Evolutionary conservation across 2,888 invertebrate genomes (phyloP).

Genomic region (Ophion ventricosus): DNA sequence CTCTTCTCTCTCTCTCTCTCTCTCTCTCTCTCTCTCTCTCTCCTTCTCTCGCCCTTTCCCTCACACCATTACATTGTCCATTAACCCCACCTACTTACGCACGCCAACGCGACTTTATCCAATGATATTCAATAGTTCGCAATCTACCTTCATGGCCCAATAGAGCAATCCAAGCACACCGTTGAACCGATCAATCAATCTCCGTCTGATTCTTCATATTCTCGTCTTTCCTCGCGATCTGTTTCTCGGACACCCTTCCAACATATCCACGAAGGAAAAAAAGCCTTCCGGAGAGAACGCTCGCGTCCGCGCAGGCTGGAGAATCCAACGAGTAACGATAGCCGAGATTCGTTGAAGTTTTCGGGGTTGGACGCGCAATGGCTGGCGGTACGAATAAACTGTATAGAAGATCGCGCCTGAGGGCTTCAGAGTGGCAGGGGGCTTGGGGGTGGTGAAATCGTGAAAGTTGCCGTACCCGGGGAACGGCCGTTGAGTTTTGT

Average conservation of each 20-base stretch:
- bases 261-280: neutral
- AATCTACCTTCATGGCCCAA: neutral
- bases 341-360: slow-evolving; percentile 55
- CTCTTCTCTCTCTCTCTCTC: too few relatives aligned
- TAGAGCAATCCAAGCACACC: too few relatives aligned
- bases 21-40: too few relatives aligned
- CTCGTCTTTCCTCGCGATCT: neutral
- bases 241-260: neutral
- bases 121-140: neutral
- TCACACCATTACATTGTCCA: too few relatives aligned
- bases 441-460: slow-evolving; percentile 70
- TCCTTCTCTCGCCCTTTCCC: too few relatives aligned
- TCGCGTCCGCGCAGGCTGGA: neutral
- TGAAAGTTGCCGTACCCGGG: slow-evolving; percentile 52
- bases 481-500: slow-evolving; percentile 33
- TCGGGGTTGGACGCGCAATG: neutral
- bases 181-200: neutral
- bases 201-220: neutral
- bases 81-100: neutral
- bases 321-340: slow-evolving; percentile 34
- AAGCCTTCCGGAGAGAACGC: neutral
- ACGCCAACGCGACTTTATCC: neutral
- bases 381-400: slow-evolving; percentile 31
- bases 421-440: slow-evolving; percentile 38
- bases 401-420: slow-evolving; percentile 35